Conservation (phyloP, 2,113 vertebrate genomes). For the Chauna torquata region DNA sequence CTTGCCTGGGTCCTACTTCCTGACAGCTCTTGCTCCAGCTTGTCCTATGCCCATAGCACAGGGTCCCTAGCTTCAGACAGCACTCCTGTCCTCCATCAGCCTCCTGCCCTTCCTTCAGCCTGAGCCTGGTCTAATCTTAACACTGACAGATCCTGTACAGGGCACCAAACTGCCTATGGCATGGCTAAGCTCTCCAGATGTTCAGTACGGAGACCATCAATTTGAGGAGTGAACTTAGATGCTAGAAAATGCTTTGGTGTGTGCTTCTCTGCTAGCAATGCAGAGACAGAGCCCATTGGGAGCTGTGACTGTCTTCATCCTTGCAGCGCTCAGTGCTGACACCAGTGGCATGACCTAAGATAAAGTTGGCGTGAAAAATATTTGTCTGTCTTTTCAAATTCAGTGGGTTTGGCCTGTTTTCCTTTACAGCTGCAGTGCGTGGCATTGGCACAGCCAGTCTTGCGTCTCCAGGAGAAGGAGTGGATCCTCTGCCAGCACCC, state of each 20-base stretch:
- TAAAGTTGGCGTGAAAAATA: not conserved
- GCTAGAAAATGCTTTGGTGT: not conserved
- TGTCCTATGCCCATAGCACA: not conserved
- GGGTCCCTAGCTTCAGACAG: not conserved
- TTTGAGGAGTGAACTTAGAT: not conserved
- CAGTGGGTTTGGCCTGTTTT: not conserved
- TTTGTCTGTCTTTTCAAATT: not conserved
- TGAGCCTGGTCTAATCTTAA: not conserved
- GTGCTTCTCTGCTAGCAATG: not conserved
- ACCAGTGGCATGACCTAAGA: not conserved
- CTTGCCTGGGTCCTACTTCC: not conserved
- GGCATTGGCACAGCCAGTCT: not conserved
- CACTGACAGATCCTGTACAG: not conserved
- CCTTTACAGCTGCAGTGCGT: rapidly evolving
- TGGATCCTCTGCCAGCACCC: not conserved
- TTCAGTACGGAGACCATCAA: not conserved
- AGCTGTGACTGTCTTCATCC: not conserved
- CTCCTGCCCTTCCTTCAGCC: not conserved
- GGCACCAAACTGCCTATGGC: not conserved
- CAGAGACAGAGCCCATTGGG: not conserved
- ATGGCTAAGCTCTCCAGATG: not conserved
- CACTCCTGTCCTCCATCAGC: not conserved
- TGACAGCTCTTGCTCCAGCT: not conserved
- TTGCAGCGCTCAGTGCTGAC: not conserved
- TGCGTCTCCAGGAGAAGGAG: not conserved